These are phyloP conservation scores for Xanthia togata DNA, from an alignment of 2,888 invertebrate species.

Conservation along the genomic window DNA sequence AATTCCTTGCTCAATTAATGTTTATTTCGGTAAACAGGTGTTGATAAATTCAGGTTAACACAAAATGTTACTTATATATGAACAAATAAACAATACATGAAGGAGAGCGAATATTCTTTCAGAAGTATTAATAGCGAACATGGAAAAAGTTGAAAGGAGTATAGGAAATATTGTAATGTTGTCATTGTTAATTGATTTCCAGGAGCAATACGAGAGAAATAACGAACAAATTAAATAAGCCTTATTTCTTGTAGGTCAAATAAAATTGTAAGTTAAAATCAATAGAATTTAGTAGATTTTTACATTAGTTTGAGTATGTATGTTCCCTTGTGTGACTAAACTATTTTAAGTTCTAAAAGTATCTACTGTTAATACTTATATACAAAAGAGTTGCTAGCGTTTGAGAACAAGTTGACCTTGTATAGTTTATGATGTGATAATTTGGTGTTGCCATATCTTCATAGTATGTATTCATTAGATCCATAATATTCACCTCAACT, in stretches of 20 bases:
- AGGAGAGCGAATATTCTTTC: background rate
- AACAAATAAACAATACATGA: slow-evolving; percentile 1
- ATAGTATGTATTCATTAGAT: slow-evolving; percentile 3
- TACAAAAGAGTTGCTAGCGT: slow-evolving; percentile 12
- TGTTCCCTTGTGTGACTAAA: slow-evolving; percentile 28
- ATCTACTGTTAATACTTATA: too few relatives aligned
- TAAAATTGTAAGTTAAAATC: slow-evolving; percentile 54
- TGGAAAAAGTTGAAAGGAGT: background rate
- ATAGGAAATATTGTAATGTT: slow-evolving; percentile 37
- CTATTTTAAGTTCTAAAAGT: too few relatives aligned
- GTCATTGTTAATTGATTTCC: slow-evolving; percentile 36
- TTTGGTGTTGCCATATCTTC: slow-evolving; percentile 29
- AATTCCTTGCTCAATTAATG: background rate
- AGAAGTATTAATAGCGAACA: background rate
- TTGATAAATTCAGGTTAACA: background rate
- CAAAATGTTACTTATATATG: background rate
- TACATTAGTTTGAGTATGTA: slow-evolving; percentile 16
- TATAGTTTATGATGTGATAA: slow-evolving; percentile 22
- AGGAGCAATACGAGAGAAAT: slow-evolving; percentile 44
- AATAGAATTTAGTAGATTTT: slow-evolving; percentile 3
- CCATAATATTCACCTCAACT: background rate
- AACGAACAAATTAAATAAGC: slow-evolving; percentile 25
- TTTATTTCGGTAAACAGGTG: slow-evolving; percentile 6
- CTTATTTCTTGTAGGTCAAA: slow-evolving; percentile 65
- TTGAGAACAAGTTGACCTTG: slow-evolving; percentile 1